Conservation (phyloP, 2,797 vertebrate genomes). For the Takifugu ocellatus region DNA sequence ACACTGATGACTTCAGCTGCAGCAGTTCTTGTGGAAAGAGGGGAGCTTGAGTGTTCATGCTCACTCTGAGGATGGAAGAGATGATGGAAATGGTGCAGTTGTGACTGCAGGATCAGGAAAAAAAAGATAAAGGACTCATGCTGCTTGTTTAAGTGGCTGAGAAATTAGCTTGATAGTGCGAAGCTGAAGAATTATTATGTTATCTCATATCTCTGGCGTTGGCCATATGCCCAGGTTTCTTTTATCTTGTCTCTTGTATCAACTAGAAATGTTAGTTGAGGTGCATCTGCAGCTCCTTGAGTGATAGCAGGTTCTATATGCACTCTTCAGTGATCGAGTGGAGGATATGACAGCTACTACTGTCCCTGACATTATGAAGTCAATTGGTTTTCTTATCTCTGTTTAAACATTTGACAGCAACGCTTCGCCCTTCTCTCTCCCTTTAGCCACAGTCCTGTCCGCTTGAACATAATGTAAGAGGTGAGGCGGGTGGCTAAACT, state of each 20-base stretch:
- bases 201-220: no score
- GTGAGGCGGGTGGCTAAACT: not conserved
- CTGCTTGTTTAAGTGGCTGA: not conserved
- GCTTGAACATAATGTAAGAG: constrained; percentile 1
- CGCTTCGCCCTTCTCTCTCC: not conserved
- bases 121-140: not conserved
- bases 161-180: no score
- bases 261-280: no score
- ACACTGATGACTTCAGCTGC: constrained; percentile 29
- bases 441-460: constrained; percentile 5
- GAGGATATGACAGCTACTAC: no score
- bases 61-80: not conserved
- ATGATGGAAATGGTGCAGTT: constrained; percentile 15
- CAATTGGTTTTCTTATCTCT: not conserved
- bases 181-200: no score
- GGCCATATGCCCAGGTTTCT: no score
- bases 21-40: not conserved
- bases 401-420: constrained; percentile 17
- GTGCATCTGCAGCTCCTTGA: no score
- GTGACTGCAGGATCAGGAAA: constrained; percentile 13
- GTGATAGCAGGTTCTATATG: no score
- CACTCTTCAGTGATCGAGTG: no score
- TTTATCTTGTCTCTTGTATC: no score
- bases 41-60: not conserved
- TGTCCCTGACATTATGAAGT: no score